These are phyloP conservation scores for Drosophila dives DNA, from an alignment of 2,888 invertebrate species.

Conservation along the genomic window DNA sequence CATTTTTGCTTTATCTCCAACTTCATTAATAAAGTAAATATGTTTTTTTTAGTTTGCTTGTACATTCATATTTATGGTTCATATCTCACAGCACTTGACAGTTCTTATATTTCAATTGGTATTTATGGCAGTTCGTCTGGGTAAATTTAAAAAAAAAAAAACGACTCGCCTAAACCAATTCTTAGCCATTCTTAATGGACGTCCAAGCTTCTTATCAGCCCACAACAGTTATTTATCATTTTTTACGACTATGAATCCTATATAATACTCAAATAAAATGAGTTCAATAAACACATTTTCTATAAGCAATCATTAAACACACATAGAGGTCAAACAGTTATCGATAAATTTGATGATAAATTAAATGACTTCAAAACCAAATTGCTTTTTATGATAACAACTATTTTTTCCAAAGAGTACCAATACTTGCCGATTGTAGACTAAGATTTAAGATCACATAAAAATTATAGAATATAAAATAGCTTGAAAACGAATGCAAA, in stretches of 20 bases:
- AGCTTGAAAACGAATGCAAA: not conserved
- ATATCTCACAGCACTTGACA: conserved; percentile 36
- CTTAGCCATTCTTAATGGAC: not conserved
- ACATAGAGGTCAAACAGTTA: not conserved
- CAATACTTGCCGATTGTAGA: not conserved
- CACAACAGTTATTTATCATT: conserved; percentile 16
- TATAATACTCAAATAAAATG: conserved; percentile 20
- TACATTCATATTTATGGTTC: conserved; percentile 20
- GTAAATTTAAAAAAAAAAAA: not conserved
- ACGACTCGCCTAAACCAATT: conserved; percentile 1
- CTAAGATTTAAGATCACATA: not conserved
- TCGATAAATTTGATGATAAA: not conserved
- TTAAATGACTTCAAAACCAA: not conserved
- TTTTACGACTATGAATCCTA: conserved; percentile 20
- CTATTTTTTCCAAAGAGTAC: not conserved
- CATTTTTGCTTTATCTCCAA: conserved; percentile 25
- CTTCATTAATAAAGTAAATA: not conserved
- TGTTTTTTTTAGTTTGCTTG: not conserved
- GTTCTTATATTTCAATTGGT: conserved; percentile 28
- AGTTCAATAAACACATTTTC: conserved; percentile 51
- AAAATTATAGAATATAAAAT: not conserved
- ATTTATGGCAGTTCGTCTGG: conserved; percentile 25
- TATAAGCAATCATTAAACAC: conserved; percentile 25
- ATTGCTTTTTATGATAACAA: not conserved
- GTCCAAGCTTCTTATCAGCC: conserved; percentile 25